A percentile compares a stretch with the other conserved stretches of the same genome.
Conservation (phyloP, 2,888 invertebrate genomes). For the Napeogenes sylphis region DNA sequence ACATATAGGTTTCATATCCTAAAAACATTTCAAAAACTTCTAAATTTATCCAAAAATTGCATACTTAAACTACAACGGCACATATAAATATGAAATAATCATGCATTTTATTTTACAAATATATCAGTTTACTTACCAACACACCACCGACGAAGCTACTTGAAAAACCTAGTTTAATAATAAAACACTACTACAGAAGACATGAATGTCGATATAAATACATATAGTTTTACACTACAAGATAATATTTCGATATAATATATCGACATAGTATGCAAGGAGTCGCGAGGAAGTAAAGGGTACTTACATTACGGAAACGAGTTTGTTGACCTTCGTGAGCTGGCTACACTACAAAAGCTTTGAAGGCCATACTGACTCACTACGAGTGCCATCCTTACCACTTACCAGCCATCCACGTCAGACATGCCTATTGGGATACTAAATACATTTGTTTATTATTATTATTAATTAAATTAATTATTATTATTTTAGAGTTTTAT, state of each 20-base stretch:
- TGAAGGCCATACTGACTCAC: slow-evolving; percentile 9
- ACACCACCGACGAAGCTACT: too few species aligned
- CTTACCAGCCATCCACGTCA: neutral
- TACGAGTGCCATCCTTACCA: neutral
- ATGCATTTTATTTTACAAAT: too few species aligned
- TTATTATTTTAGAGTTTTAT: too few species aligned
- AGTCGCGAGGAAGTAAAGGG: slow-evolving; percentile 32
- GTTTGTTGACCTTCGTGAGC: slow-evolving; percentile 41
- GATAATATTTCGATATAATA: neutral
- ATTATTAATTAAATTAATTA: neutral
- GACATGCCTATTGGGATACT: neutral
- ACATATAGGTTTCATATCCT: too few species aligned
- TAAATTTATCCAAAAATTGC: too few species aligned
- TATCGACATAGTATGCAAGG: slow-evolving; percentile 17
- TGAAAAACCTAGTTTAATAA: too few species aligned
- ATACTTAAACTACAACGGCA: too few species aligned
- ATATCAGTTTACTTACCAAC: too few species aligned
- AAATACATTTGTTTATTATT: neutral
- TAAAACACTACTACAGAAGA: too few species aligned
- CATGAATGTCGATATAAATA: too few species aligned
- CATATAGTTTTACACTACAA: neutral
- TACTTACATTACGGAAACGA: slow-evolving; percentile 37
- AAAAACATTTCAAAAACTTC: too few species aligned
- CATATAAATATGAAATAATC: too few species aligned
- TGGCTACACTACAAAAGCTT: slow-evolving; percentile 20